phyloP scores from a whole-genome alignment of 1,140 invertebrate genomes.

The Camponotus pennsylvanicus region DNA sequence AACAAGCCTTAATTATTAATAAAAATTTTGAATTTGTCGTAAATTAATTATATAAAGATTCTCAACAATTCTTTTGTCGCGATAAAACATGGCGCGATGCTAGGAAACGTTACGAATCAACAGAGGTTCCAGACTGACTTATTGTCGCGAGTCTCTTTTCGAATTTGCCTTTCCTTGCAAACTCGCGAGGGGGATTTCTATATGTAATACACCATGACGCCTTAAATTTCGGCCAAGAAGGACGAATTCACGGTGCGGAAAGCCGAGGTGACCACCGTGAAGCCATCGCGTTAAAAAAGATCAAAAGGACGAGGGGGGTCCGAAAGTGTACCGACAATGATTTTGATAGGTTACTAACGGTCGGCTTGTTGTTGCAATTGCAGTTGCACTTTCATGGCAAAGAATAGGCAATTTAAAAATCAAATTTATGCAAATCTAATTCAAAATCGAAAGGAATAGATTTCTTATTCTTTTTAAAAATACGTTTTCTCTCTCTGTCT shows the following conservation, averaged over 20 bases:
- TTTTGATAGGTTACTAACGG: constrained; percentile 49
- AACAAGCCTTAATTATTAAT: neutral
- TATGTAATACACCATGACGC: constrained; percentile 73
- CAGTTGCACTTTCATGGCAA: neutral
- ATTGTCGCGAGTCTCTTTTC: constrained; percentile 43
- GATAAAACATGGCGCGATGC: neutral
- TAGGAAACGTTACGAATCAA: constrained; percentile 41
- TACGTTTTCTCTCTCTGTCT: neutral
- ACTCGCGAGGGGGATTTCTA: constrained; percentile 47
- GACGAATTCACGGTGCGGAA: constrained; percentile 40
- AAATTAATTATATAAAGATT: constrained; percentile 2
- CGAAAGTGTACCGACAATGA: neutral
- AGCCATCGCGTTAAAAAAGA: constrained; percentile 68
- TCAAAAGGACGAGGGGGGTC: constrained; percentile 59
- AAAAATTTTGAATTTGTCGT: neutral
- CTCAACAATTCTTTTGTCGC: neutral
- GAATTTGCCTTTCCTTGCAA: constrained; percentile 53
- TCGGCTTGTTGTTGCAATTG: constrained; percentile 8
- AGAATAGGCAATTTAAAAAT: neutral
- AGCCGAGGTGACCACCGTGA: constrained; percentile 67
- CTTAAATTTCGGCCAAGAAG: constrained; percentile 71
- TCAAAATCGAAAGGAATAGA: neutral
- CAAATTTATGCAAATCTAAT: constrained; percentile 4
- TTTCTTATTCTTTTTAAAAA: neutral
- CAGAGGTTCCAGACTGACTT: constrained; percentile 8